phyloP scores from a whole-genome alignment of 1,140 invertebrate genomes.

The Leguminivora glycinivorella region DNA sequence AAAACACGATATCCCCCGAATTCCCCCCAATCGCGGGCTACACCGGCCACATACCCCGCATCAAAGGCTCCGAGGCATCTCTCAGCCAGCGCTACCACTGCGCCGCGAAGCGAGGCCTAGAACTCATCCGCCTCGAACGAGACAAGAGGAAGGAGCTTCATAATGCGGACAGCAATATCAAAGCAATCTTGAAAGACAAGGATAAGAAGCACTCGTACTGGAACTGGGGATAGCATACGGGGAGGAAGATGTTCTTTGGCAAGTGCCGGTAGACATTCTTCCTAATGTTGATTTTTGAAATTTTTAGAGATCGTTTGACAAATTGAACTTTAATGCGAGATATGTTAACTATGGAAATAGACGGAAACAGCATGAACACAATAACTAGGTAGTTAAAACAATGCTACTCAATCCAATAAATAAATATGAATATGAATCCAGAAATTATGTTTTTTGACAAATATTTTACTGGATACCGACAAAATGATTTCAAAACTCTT shows the following conservation, averaged over 20 bases:
- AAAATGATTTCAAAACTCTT: too few relatives aligned
- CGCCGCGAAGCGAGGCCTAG: constrained; percentile 82
- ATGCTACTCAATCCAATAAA: too few relatives aligned
- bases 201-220: constrained; percentile 74
- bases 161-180: constrained; percentile 63
- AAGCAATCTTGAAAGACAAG: constrained; percentile 63
- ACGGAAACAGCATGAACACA: too few relatives aligned
- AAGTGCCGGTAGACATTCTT: constrained; percentile 72
- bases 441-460: too few relatives aligned
- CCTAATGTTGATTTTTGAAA: constrained; percentile 35
- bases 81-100: constrained; percentile 84
- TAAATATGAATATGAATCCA: too few relatives aligned
- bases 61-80: constrained; percentile 83
- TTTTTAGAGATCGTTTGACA: neutral
- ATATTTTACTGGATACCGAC: too few relatives aligned
- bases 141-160: constrained; percentile 73
- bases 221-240: constrained; percentile 79
- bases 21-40: constrained; percentile 86
- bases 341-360: too few relatives aligned
- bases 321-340: too few relatives aligned
- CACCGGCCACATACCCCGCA: constrained; percentile 85
- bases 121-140: constrained; percentile 80
- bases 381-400: too few relatives aligned
- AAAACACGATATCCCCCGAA: constrained; percentile 84
- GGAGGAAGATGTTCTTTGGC: constrained; percentile 77